Conservation (phyloP, 2,888 invertebrate genomes). For the Lucinisca nassula region DNA sequence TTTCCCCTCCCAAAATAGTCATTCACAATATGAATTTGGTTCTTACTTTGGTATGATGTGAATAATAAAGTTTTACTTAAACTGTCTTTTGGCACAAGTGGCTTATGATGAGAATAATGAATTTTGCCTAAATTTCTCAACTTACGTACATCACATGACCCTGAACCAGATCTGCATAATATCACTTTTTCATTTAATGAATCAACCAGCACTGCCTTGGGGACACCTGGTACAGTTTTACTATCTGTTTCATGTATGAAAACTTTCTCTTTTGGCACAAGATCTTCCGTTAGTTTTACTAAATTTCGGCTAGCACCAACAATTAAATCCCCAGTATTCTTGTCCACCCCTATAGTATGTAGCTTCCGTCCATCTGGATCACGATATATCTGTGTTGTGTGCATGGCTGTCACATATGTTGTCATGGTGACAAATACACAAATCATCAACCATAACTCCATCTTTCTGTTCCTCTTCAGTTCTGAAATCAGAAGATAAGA, state of each 20-base stretch:
- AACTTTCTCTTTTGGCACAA: slow-evolving; percentile 92
- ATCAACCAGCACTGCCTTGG: slow-evolving; percentile 1
- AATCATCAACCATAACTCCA: background rate
- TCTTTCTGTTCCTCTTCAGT: background rate
- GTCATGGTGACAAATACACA: slow-evolving; percentile 35
- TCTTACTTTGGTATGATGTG: slow-evolving; percentile 94
- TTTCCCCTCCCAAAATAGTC: slow-evolving; percentile 95
- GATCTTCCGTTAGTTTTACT: slow-evolving; percentile 96
- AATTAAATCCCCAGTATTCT: slow-evolving; percentile 95
- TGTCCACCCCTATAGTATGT: slow-evolving; percentile 97
- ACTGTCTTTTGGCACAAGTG: slow-evolving; percentile 98
- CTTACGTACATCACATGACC: slow-evolving; percentile 90
- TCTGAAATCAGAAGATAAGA: too few species aligned
- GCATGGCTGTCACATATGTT: slow-evolving; percentile 64
- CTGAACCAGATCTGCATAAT: slow-evolving; percentile 95
- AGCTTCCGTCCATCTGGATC: slow-evolving; percentile 88
- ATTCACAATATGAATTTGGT: slow-evolving; percentile 87
- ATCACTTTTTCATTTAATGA: slow-evolving; percentile 90
- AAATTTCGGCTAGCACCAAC: slow-evolving; percentile 97
- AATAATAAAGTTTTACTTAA: slow-evolving; percentile 98
- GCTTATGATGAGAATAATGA: slow-evolving; percentile 91
- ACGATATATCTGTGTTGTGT: slow-evolving; percentile 72
- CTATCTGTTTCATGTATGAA: slow-evolving; percentile 89
- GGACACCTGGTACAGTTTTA: slow-evolving; percentile 91
- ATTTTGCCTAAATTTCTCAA: slow-evolving; percentile 96